phyloP scores from a whole-genome alignment of 2,888 invertebrate species.

The Coenonympha glycerion region DNA sequence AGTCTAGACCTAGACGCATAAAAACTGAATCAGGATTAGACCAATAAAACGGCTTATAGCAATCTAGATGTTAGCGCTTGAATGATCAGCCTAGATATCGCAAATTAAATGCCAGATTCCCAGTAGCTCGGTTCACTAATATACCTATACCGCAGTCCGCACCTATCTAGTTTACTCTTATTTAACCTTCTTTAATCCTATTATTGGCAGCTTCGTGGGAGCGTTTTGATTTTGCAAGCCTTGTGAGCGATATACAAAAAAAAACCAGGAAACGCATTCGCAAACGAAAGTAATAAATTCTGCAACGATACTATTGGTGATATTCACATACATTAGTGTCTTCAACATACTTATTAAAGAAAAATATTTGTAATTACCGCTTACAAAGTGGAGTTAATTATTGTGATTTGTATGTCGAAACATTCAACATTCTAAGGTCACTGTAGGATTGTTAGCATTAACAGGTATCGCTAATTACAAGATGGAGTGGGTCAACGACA shows the following conservation, averaged over 20 bases:
- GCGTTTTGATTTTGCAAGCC: conserved; percentile 1
- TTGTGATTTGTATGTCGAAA: background rate
- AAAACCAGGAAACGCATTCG: no score
- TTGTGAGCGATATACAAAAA: background rate
- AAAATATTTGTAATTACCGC: background rate
- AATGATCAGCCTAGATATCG: conserved; percentile 66
- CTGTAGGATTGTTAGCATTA: background rate
- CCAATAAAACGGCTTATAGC: conserved; percentile 66
- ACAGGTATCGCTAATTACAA: conserved; percentile 8
- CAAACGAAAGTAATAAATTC: no score
- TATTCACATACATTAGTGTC: background rate
- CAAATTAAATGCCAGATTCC: conserved; percentile 73
- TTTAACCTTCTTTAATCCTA: conserved; percentile 35
- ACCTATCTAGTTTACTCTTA: conserved; percentile 25
- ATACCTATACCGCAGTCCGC: conserved; percentile 25
- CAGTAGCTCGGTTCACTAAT: conserved; percentile 54
- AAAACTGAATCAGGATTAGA: conserved; percentile 72
- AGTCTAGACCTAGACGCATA: conserved; percentile 48
- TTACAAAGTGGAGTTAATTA: background rate
- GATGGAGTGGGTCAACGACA: conserved; percentile 46
- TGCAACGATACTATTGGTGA: no score
- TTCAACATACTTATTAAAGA: background rate
- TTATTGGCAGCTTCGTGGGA: conserved; percentile 23
- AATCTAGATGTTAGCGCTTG: conserved; percentile 70
- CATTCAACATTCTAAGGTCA: background rate